Evolutionary conservation across 1,140 invertebrate genomes (phyloP), one percentile per base, ranked within the genome.

Genomic region (Nasonia vitripennis): DNA sequence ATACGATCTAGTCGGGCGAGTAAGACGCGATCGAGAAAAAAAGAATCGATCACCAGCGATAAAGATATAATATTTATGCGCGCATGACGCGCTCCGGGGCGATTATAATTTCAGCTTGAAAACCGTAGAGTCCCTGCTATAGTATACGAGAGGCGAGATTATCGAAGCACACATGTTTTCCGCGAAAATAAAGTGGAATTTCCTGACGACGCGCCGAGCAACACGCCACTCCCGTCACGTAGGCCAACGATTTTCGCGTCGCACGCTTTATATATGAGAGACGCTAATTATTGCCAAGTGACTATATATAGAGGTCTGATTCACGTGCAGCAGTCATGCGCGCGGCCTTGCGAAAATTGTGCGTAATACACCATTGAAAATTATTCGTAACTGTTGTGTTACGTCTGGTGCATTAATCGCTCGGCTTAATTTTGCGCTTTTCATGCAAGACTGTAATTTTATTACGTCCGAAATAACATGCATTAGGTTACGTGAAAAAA

Each of bases 221-320:
- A n/a, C 68, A 67, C 75, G 86, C 62, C 74, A 41, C 67, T 48
- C 11, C 9, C 17, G 85, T 81, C 86, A 41, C 78, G 81, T 80
- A 74, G 87, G 31, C 81, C 55, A 48, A 14, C 78, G 78, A 48
- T 73, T 81, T 51, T 81, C 23, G 2, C 17, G 41, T 48, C 41
- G 12, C 31, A 62, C 10, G 10, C 41, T 23, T 23, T 70, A 41
- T 31, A 41, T 9, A 71, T 41, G 0, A 80, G 20, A 51, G 11
- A 12, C 14, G 11, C 20, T 68, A 79, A 68, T 79, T 79, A 68
- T 48, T 62, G 20, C 5, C 17, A 62, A 62, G 14, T 7, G n/a
- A 0, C 48, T 45, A 45, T 45, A 37, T 45, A 10, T 45, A 45
- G 41, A 10, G 1, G 9, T 10, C 41, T 45, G 41, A 45, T 45